phyloP scores from a whole-genome alignment of 2,113 vertebrate genomes.

The Toxostoma redivivum region DNA sequence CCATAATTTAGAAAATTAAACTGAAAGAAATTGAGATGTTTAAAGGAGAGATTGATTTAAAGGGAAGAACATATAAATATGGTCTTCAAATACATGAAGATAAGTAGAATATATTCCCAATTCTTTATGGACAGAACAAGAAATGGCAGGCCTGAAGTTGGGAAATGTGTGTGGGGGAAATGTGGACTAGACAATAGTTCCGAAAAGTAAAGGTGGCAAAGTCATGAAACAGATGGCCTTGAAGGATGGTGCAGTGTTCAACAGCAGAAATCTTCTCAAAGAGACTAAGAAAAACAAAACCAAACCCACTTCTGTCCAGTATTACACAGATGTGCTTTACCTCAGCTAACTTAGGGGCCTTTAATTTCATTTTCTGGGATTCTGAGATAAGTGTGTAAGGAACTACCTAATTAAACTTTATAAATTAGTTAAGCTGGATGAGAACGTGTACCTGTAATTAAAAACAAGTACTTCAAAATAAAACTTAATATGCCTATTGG shows the following conservation, averaged over 20 bases:
- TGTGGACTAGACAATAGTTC: background rate
- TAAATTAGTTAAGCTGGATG: background rate
- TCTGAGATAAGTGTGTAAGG: background rate
- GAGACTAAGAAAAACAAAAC: background rate
- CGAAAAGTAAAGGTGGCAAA: background rate
- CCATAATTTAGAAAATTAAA: background rate
- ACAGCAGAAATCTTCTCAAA: background rate
- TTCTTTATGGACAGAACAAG: background rate
- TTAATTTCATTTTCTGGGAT: background rate
- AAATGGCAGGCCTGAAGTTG: background rate
- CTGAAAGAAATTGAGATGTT: background rate
- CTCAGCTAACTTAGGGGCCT: background rate
- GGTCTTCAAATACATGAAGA: background rate
- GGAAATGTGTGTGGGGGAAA: accelerated
- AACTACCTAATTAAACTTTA: background rate
- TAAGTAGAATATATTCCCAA: background rate
- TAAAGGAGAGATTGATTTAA: background rate
- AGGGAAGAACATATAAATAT: background rate
- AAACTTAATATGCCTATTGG: background rate
- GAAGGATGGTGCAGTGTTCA: background rate
- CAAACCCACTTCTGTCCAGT: background rate
- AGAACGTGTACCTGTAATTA: background rate
- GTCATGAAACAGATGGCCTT: background rate
- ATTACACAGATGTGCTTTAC: background rate
- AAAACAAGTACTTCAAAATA: background rate